Base-by-base conservation (phyloP, 1,140 invertebrate species). In the Macrosteles quadrilineatus region DNA sequence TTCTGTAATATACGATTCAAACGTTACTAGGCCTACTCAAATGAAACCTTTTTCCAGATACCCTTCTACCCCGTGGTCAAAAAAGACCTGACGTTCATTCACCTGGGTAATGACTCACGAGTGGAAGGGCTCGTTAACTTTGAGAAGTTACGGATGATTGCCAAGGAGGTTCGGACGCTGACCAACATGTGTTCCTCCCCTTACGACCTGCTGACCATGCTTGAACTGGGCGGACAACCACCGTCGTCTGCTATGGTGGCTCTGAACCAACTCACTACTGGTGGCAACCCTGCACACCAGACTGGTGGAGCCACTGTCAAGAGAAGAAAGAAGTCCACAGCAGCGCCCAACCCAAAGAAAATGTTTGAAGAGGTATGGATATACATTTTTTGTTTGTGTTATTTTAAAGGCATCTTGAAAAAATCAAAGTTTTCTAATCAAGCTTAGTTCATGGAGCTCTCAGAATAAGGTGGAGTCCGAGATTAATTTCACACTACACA, bases 81-180 rank as follows among this genome's bases (percentile, higher is more conserved):
- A 76, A 99, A 99, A 85, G 98, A 99, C 84, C 83, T 99, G 69
- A 98, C 96, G 21, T 99, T 99, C 78, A 98, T 98, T 73, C 94
- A 99, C 82, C 83, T 98, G 70, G 97, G 97, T 14, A 99, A 99
- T 83, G 95, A 98, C 80, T 95, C 96, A 0, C 87, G 89, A 77
- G 92, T 98, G 2, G 96, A 98, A 80, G 87, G 88, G 40, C 84
- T 99, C 74, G 91, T 98, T 4, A 99, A 99, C 83, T 99, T 99
- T 80, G 98, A 99, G 80, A 99, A 99, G 78, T 82, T 99, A 50
- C 84, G 98, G 73, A 99, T 99, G 95, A 95, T 99, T 71, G 95
- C 97, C 2, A 98, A 98, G 80, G 97, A 99, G 86, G 92, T 99
- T 12, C 86, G 97, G 73, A 88, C 93, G 55, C 83, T 98, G 19